Conservation (phyloP, 35 echinoderm and acorn worm genomes). For the Lytechinus variegatus region DNA sequence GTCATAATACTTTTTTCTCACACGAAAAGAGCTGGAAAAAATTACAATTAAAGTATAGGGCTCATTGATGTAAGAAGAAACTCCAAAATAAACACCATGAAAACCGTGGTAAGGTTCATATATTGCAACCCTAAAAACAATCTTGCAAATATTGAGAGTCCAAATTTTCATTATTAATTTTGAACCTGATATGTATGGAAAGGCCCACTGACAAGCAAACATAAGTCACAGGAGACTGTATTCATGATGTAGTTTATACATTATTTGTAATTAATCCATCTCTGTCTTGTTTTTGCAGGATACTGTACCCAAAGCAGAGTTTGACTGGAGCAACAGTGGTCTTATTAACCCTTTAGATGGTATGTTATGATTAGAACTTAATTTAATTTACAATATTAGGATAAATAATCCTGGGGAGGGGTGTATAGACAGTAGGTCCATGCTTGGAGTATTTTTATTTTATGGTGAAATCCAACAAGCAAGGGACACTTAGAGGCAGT, state of each 20-base stretch:
- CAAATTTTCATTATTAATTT: not conserved
- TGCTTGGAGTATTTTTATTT: too few relatives aligned
- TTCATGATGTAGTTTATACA: not conserved
- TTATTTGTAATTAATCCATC: not conserved
- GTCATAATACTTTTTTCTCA: too few relatives aligned
- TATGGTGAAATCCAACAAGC: too few relatives aligned
- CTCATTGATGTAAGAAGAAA: too few relatives aligned
- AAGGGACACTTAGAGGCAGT: too few relatives aligned
- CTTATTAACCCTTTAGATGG: constrained; percentile 99
- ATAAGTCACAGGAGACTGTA: too few relatives aligned
- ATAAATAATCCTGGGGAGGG: too few relatives aligned
- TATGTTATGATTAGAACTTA: constrained; percentile 56
- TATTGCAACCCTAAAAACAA: not conserved
- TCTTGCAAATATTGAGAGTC: not conserved
- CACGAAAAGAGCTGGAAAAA: too few relatives aligned
- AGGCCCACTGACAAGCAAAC: not conserved
- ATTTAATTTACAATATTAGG: not conserved
- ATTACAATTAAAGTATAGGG: too few relatives aligned
- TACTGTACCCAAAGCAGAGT: constrained; percentile 89
- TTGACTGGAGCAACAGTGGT: constrained; percentile 99
- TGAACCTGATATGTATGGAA: not conserved
- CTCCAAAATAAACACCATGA: too few relatives aligned
- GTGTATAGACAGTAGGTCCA: too few relatives aligned
- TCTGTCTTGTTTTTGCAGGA: constrained; percentile 64
- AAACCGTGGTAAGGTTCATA: not conserved